Evolutionary conservation across 64 coral and sea anemone species (phyloP).

Genomic region (Actinia tenebrosa): DNA sequence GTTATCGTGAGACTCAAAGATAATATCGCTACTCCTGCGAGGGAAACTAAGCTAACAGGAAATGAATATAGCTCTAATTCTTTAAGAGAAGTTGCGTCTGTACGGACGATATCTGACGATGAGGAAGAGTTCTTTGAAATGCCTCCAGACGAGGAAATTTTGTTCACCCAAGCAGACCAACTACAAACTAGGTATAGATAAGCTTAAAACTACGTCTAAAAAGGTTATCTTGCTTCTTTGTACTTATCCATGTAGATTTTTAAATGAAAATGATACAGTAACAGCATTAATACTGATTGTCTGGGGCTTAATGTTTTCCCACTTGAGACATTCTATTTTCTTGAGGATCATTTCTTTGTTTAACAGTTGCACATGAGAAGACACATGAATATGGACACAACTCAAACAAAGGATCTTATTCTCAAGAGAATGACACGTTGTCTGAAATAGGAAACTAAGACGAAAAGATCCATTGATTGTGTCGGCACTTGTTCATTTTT

Average conservation of each 20-base stretch:
- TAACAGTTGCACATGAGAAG: too few species aligned
- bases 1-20: conserved; percentile 56
- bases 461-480: too few species aligned
- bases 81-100: conserved; percentile 31
- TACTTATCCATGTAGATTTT: neutral
- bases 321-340: too few species aligned
- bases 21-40: conserved; percentile 12
- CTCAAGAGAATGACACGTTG: too few species aligned
- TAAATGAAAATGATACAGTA: neutral
- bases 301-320: too few species aligned
- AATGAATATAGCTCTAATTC: conserved; percentile 25
- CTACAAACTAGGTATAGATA: neutral
- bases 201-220: neutral
- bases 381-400: too few species aligned
- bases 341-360: too few species aligned
- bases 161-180: conserved; percentile 10
- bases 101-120: conserved; percentile 49
- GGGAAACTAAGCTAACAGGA: neutral
- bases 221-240: neutral
- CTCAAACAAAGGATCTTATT: too few species aligned
- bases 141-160: conserved; percentile 62
- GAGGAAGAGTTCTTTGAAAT: conserved; percentile 88
- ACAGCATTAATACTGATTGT: too few species aligned
- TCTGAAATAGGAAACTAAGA: too few species aligned
- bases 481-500: too few species aligned